phyloP scores from a whole-genome alignment of 2,888 invertebrate species.

The Fragum whitleyi region DNA sequence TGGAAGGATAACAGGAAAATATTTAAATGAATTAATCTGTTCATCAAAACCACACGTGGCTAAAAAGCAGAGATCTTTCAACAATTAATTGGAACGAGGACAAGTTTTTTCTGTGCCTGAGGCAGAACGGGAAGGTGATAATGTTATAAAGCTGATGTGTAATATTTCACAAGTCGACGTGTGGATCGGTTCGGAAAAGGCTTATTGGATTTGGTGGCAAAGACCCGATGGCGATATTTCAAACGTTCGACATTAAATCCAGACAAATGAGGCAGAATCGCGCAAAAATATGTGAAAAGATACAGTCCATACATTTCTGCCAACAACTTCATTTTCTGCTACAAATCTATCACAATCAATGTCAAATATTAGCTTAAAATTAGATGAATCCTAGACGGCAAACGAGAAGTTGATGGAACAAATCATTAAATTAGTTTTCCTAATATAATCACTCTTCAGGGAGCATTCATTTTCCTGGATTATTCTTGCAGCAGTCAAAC shows the following conservation, averaged over 20 bases:
- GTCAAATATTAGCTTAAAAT: conserved; percentile 64
- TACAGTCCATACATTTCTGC: conserved; percentile 61
- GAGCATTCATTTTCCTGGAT: conserved; percentile 48
- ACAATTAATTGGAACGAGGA: conserved; percentile 7
- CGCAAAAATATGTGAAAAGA: conserved; percentile 58
- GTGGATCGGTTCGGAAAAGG: conserved; percentile 11
- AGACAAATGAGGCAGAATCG: conserved; percentile 45
- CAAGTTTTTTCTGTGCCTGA: conserved; percentile 1
- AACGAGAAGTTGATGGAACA: conserved; percentile 63
- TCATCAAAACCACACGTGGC: background rate
- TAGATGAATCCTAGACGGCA: conserved; percentile 59
- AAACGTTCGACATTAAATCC: conserved; percentile 39
- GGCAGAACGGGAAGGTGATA: conserved; percentile 21
- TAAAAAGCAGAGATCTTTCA: background rate
- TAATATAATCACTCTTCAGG: conserved; percentile 62
- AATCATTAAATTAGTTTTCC: conserved; percentile 58
- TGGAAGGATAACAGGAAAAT: too few relatives aligned
- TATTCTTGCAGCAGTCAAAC: conserved; percentile 45
- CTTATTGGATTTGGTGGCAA: conserved; percentile 32
- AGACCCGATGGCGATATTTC: conserved; percentile 42
- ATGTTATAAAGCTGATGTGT: conserved; percentile 26
- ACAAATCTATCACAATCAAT: conserved; percentile 59
- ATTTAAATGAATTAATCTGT: too few relatives aligned
- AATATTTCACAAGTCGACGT: conserved; percentile 29
- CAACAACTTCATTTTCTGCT: conserved; percentile 56